Evolutionary conservation across 53 echinoderm and acorn worm genomes (phyloP), one percentile per base, ranked within the genome.

Genomic region (Luidia sarsii): DNA sequence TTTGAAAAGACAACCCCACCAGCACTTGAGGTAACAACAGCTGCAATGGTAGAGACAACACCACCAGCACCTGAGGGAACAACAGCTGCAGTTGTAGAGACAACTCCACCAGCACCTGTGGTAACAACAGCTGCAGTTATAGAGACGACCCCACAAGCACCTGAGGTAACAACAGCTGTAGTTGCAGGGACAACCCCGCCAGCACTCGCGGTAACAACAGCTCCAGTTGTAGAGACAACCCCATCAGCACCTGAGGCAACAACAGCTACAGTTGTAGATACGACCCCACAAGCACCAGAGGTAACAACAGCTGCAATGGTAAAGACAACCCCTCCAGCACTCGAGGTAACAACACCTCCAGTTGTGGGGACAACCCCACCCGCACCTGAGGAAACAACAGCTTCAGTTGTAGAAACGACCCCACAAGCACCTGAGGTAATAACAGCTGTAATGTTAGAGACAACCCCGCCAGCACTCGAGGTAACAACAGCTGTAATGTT

Each of bases 311-410:
- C n/a, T n/a, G n/a, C n/a, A n/a, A n/a, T n/a, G n/a, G n/a, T n/a
- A n/a, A n/a, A n/a, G n/a, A n/a, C n/a, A n/a, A n/a, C n/a, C n/a
- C n/a, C n/a, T n/a, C n/a, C n/a, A n/a, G n/a, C n/a, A n/a, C n/a
- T n/a, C n/a, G n/a, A n/a, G n/a, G 71, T 41, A 83, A 49, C 15
- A 46, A 60, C 70, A 13, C 59, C 83, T 48, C 9, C 18, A 48
- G 18, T 50, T 2, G 43, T 25, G 43, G n/a, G n/a, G 2, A 14
- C 54, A 1, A 18, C 54, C 2, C 31, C 7, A 51, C 2, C 36
- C 54, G 37, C 7, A 27, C 27, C 33, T 7, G 16, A 27, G 16
- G 65, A 64, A 24, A 33, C 27, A 27, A 18, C 29, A 30, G 23
- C 22, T 64, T 16, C 33, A 30, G 24, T 4, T 64, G 23, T 16